Conservation (phyloP, 2,888 invertebrate species). For the Acleris cristana region DNA sequence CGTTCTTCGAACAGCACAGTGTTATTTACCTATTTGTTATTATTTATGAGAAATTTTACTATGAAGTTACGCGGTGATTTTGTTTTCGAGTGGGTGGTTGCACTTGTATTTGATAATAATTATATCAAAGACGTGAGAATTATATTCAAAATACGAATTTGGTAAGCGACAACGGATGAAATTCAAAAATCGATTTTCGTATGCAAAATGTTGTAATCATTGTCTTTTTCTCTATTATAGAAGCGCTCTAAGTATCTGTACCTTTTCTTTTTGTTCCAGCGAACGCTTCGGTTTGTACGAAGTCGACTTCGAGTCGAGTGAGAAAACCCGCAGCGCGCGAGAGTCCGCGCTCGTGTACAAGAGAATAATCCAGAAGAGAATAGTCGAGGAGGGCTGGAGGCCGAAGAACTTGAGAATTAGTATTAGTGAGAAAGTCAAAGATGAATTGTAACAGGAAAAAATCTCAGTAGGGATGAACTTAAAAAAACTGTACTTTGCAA, state of each 20-base stretch:
- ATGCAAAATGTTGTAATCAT: no score
- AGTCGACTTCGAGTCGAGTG: constrained; percentile 86
- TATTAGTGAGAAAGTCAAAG: constrained; percentile 47
- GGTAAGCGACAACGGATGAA: neutral
- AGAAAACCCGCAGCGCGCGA: constrained; percentile 85
- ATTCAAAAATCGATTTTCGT: neutral
- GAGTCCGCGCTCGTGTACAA: constrained; percentile 84
- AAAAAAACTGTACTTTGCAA: no score
- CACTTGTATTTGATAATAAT: no score
- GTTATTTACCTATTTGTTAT: no score
- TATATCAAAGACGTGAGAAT: no score
- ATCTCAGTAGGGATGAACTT: no score
- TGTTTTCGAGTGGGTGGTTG: no score
- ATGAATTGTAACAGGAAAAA: constrained; percentile 48
- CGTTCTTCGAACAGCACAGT: no score
- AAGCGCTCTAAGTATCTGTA: neutral
- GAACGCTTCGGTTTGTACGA: constrained; percentile 87
- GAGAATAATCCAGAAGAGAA: constrained; percentile 58
- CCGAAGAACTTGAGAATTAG: constrained; percentile 56
- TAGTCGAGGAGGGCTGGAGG: constrained; percentile 58
- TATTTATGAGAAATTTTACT: no score
- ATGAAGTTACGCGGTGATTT: no score
- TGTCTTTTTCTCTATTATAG: no score
- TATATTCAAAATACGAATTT: no score
- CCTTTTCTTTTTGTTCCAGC: constrained; percentile 50